phyloP scores from a whole-genome alignment of 2,113 vertebrate species.

The Morone saxatilis region DNA sequence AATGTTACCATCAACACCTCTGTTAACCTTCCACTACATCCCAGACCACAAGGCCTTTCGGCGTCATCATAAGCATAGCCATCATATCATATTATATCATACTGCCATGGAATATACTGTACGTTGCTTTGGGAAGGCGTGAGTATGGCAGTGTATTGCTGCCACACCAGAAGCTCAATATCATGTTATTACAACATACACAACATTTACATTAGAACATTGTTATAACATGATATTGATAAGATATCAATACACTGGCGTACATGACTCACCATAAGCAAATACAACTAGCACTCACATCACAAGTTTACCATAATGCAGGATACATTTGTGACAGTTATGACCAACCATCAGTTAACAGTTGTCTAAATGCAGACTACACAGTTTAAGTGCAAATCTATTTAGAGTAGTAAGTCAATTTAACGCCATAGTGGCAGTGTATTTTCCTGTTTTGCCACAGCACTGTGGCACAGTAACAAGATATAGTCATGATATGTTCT shows the following conservation, averaged over 20 bases:
- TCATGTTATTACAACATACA: too few species aligned
- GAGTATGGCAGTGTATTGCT: too few species aligned
- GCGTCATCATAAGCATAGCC: conserved; percentile 5
- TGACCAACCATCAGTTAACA: neutral
- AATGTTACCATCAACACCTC: neutral
- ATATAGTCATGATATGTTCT: conserved; percentile 8
- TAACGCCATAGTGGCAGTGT: neutral
- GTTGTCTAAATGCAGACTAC: too few species aligned
- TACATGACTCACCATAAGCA: too few species aligned
- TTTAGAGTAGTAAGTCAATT: neutral
- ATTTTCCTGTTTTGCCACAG: neutral
- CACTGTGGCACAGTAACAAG: neutral
- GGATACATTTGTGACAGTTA: neutral
- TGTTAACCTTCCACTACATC: conserved; percentile 6
- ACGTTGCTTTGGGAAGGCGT: neutral
- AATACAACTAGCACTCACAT: too few species aligned
- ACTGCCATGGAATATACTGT: neutral
- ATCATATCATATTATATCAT: neutral
- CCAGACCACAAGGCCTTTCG: conserved; percentile 8
- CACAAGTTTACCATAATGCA: neutral
- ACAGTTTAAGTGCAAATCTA: neutral
- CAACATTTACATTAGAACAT: too few species aligned
- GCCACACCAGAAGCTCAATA: too few species aligned
- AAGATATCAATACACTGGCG: too few species aligned
- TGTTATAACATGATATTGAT: too few species aligned